These are phyloP conservation scores for Limulus polyphemus DNA, from an alignment of 2,888 invertebrate genomes.

Conservation along the genomic window DNA sequence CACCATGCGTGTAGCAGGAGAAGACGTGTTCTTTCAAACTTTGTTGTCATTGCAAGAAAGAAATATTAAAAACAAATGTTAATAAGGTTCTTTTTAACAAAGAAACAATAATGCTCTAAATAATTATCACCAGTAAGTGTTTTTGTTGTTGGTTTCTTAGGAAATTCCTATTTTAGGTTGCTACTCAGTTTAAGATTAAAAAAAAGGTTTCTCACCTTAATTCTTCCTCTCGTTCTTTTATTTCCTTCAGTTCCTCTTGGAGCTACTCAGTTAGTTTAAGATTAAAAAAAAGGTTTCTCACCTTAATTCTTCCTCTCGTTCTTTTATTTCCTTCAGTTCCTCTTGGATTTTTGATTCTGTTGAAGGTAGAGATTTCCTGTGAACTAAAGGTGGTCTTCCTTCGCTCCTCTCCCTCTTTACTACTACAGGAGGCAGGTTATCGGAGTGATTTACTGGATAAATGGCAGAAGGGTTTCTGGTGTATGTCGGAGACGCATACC, in stretches of 20 bases:
- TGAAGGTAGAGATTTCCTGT: too few species aligned
- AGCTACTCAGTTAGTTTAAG: too few species aligned
- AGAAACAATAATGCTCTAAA: too few species aligned
- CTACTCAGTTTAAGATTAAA: too few species aligned
- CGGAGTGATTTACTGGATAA: slow-evolving; percentile 2
- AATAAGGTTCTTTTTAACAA: too few species aligned
- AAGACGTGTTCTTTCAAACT: too few species aligned
- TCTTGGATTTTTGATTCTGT: slow-evolving; percentile 55
- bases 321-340: slow-evolving; percentile 70
- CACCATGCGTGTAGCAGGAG: too few species aligned
- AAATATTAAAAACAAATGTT: too few species aligned
- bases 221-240: slow-evolving; percentile 63
- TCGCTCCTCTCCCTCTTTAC: slow-evolving; percentile 3
- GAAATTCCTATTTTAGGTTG: too few species aligned
- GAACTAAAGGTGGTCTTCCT: slow-evolving; percentile 5
- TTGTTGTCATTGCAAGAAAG: too few species aligned
- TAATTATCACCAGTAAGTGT: too few species aligned
- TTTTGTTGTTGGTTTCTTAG: too few species aligned
- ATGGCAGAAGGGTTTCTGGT: slow-evolving; percentile 4
- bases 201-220: background rate
- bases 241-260: slow-evolving; percentile 68
- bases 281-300: slow-evolving; percentile 30
- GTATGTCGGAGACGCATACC: background rate
- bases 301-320: slow-evolving; percentile 65
- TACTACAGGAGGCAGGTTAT: background rate